phyloP scores from a whole-genome alignment of 1,140 invertebrate genomes.

The Phymorhynchus buccinoides region DNA sequence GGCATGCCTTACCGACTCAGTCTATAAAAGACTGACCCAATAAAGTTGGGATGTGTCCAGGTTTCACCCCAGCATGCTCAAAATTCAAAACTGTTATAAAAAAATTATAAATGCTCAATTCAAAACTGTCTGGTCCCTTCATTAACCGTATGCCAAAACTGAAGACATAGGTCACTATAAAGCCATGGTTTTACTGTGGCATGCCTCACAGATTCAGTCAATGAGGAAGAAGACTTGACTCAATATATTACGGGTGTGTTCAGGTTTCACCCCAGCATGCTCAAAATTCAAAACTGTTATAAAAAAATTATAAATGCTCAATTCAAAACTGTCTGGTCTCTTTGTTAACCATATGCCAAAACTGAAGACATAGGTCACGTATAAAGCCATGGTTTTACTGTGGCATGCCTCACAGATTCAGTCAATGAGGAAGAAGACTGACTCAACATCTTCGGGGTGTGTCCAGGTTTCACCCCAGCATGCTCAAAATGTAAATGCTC shows the following conservation, averaged over 20 bases:
- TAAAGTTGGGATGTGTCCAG: background rate
- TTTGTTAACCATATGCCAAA: too few species aligned
- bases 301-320: too few species aligned
- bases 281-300: too few species aligned
- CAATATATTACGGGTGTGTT: background rate
- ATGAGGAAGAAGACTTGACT: background rate
- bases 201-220: background rate
- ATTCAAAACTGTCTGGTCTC: too few species aligned
- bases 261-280: background rate
- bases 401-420: background rate
- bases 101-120: too few species aligned
- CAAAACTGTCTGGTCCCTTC: too few species aligned
- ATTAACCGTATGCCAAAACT: too few species aligned
- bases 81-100: too few species aligned
- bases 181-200: background rate
- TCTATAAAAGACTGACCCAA: background rate
- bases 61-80: constrained; percentile 3
- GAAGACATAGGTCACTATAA: background rate
- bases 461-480: background rate
- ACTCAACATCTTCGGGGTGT: background rate
- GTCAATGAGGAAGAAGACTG: background rate
- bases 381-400: background rate
- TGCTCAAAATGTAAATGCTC: too few species aligned
- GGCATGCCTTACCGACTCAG: background rate
- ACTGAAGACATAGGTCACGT: background rate